Conservation (phyloP, 2,113 vertebrate genomes). For the Pomatostomus ruficeps region DNA sequence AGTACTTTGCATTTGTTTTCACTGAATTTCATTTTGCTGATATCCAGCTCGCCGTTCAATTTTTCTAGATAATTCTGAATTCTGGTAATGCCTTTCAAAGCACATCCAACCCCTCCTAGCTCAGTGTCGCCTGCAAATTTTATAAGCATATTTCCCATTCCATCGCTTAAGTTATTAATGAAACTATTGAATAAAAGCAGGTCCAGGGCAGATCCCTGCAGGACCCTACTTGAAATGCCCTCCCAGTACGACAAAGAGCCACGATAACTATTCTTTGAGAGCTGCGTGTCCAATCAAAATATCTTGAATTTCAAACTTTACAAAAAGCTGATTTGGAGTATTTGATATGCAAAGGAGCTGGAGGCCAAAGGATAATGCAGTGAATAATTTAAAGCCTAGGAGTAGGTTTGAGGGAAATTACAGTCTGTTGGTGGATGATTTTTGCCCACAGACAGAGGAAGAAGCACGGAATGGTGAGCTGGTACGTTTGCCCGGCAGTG, state of each 20-base stretch:
- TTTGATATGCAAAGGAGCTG: conserved; percentile 42
- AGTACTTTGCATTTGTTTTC: conserved; percentile 5
- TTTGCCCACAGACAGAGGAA: conserved; percentile 12
- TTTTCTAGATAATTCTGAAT: conserved; percentile 8
- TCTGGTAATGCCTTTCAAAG: not conserved
- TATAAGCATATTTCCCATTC: conserved; percentile 11
- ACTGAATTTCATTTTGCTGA: conserved; percentile 1
- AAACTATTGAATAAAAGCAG: conserved; percentile 6
- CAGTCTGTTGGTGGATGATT: not conserved
- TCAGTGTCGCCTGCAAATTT: conserved; percentile 14
- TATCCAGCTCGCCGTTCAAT: not conserved
- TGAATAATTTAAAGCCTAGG: conserved; percentile 38
- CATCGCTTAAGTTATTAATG: conserved; percentile 38
- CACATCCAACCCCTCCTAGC: not conserved
- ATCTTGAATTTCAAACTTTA: conserved; percentile 39
- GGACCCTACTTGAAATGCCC: conserved; percentile 14
- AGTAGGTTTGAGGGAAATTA: not conserved
- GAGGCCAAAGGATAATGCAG: conserved; percentile 28
- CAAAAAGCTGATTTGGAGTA: conserved; percentile 8
- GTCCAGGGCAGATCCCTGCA: conserved; percentile 7
- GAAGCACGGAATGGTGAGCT: not conserved
- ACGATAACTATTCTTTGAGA: not conserved
- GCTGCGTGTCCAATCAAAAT: not conserved
- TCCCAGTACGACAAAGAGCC: not conserved
- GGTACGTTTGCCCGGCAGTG: not conserved